Conservation (phyloP, 2,113 vertebrate species). For the Hyperoodon ampullatus region DNA sequence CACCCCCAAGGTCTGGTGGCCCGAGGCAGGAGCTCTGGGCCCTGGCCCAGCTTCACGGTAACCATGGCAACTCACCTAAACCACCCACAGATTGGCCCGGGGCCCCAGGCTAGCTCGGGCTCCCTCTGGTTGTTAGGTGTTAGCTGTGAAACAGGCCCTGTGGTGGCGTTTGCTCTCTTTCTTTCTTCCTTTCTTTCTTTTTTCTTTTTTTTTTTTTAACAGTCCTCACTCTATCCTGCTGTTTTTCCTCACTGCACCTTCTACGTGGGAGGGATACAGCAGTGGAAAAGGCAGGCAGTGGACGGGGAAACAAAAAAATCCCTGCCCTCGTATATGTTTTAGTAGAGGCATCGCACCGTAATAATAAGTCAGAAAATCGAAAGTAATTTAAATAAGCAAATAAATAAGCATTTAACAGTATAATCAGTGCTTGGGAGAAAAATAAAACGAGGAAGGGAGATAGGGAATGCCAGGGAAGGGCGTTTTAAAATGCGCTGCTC, state of each 20-base stretch:
- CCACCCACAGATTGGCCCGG: neutral
- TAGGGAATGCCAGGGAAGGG: neutral
- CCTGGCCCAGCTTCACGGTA: neutral
- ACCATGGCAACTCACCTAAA: neutral
- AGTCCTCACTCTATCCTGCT: neutral
- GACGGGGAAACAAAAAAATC: neutral
- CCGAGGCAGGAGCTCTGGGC: neutral
- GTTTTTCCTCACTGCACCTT: neutral
- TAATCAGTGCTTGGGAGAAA: neutral
- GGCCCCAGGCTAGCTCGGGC: neutral
- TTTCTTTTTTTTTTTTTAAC: no score
- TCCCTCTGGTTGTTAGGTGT: neutral
- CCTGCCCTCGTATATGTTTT: neutral
- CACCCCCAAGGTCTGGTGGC: neutral
- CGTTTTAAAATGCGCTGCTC: neutral
- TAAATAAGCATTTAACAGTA: neutral
- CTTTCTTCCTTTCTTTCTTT: no score
- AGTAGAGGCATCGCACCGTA: neutral
- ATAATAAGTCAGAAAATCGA: neutral
- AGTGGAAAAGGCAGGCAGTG: no score
- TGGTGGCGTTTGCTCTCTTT: neutral
- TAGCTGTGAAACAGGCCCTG: accelerated
- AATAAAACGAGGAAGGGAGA: neutral
- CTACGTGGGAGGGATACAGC: no score
- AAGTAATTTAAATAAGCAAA: neutral